These are phyloP conservation scores for Leptodactylus fallax DNA, from an alignment of 2,797 vertebrate species.

Conservation along the genomic window DNA sequence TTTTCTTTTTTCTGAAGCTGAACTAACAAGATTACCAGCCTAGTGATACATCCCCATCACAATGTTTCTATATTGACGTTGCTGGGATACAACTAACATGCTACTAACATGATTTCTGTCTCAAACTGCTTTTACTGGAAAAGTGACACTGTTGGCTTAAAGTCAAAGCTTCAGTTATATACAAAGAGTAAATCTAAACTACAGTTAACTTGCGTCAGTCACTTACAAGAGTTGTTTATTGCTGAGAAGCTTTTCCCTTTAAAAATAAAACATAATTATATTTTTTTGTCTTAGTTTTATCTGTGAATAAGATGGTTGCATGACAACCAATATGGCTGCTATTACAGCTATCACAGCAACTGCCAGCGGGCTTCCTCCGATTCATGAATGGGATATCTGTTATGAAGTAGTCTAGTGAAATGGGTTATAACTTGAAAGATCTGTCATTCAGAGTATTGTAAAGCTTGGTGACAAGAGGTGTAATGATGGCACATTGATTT, in stretches of 20 bases:
- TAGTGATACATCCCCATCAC: neutral
- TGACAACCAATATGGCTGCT: neutral
- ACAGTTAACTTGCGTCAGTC: neutral
- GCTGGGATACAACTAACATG: constrained; percentile 12
- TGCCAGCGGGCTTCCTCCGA: too few relatives aligned
- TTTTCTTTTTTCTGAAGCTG: neutral
- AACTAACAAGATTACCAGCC: neutral
- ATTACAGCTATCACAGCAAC: too few relatives aligned
- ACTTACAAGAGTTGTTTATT: neutral
- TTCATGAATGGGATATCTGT: too few relatives aligned
- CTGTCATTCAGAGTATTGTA: too few relatives aligned
- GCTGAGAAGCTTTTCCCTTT: neutral
- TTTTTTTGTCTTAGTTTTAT: neutral
- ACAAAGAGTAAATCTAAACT: neutral
- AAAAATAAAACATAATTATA: neutral
- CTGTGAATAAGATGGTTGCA: neutral
- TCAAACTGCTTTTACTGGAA: neutral
- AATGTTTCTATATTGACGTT: neutral
- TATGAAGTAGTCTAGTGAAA: too few relatives aligned
- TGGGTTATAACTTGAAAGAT: too few relatives aligned
- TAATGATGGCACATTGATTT: too few relatives aligned
- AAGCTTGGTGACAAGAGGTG: too few relatives aligned
- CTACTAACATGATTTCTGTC: neutral
- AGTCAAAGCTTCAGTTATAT: neutral
- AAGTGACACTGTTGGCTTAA: neutral